A percentile compares a stretch with the other conserved stretches of the same genome.
Evolutionary conservation across 2,888 invertebrate genomes (phyloP).

Genomic region (Himalopsyche anomala): DNA sequence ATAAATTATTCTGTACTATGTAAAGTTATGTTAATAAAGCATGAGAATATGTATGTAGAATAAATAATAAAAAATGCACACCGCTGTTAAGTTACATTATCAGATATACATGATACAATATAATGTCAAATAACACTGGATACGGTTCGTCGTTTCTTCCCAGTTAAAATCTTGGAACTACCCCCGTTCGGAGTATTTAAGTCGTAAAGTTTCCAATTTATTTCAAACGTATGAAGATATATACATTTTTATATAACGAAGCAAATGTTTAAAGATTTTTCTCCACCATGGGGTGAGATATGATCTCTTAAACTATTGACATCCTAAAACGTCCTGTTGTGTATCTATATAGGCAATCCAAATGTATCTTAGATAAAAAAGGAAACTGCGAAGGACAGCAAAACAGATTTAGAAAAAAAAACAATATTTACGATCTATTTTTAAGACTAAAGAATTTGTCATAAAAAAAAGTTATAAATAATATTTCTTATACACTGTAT

Average conservation of each 20-base stretch:
- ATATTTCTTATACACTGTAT: too few relatives aligned
- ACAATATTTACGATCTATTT: too few relatives aligned
- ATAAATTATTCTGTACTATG: too few relatives aligned
- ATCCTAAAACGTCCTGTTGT: not conserved
- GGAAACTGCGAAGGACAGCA: too few relatives aligned
- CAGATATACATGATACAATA: constrained; percentile 5
- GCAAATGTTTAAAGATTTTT: constrained; percentile 59
- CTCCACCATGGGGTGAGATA: constrained; percentile 55
- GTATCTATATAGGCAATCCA: too few relatives aligned
- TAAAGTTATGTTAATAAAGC: too few relatives aligned
- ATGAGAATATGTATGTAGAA: too few relatives aligned
- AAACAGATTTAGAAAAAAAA: too few relatives aligned
- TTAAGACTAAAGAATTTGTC: too few relatives aligned
- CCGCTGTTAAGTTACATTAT: not conserved
- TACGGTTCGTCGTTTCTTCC: constrained; percentile 44
- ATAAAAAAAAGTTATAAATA: too few relatives aligned
- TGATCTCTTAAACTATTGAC: constrained; percentile 49
- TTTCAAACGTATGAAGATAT: constrained; percentile 63
- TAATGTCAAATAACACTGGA: constrained; percentile 20
- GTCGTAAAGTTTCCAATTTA: constrained; percentile 64
- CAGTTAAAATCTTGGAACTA: constrained; percentile 53
- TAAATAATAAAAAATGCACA: not conserved
- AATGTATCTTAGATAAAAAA: too few relatives aligned
- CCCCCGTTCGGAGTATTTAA: constrained; percentile 52
- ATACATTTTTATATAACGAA: constrained; percentile 55